Conservation (phyloP, 2,888 invertebrate genomes). For the Balanococcus diminutus region DNA sequence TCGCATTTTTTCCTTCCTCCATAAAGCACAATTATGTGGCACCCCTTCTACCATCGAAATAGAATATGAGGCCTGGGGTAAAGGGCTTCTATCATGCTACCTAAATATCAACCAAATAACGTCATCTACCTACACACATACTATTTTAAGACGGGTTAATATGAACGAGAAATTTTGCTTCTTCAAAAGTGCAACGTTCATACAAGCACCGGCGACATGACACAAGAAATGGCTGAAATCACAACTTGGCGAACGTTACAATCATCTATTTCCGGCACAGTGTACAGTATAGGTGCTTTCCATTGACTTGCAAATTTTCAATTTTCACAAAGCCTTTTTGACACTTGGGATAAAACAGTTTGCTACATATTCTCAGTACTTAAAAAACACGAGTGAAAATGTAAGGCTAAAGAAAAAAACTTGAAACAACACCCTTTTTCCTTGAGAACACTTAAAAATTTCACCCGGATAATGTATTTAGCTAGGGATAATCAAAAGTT, state of each 20-base stretch:
- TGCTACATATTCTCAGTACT: background rate
- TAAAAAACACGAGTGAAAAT: background rate
- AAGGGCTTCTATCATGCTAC: no score
- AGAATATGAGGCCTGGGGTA: no score
- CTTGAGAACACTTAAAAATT: conserved; percentile 38
- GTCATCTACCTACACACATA: no score
- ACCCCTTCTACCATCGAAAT: no score
- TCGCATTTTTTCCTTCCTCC: no score
- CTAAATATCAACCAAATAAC: no score
- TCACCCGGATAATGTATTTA: conserved; percentile 52
- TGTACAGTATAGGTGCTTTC: background rate
- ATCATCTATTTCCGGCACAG: conserved; percentile 15
- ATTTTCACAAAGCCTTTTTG: conserved; percentile 32
- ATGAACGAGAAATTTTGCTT: background rate
- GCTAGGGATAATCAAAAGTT: conserved; percentile 55
- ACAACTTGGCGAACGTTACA: background rate
- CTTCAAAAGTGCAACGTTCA: background rate
- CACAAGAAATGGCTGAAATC: background rate
- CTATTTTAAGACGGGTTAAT: background rate
- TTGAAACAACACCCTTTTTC: conserved; percentile 40
- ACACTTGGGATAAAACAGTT: background rate
- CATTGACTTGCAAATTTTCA: conserved; percentile 27
- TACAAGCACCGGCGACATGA: background rate
- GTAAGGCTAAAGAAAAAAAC: conserved; percentile 12
- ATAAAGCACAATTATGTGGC: no score